Percentiles rank a stretch among this genome's conserved stretches.
Evolutionary conservation across 2,888 invertebrate genomes (phyloP).

Genomic region (Ashinkailepas kermadecensis): DNA sequence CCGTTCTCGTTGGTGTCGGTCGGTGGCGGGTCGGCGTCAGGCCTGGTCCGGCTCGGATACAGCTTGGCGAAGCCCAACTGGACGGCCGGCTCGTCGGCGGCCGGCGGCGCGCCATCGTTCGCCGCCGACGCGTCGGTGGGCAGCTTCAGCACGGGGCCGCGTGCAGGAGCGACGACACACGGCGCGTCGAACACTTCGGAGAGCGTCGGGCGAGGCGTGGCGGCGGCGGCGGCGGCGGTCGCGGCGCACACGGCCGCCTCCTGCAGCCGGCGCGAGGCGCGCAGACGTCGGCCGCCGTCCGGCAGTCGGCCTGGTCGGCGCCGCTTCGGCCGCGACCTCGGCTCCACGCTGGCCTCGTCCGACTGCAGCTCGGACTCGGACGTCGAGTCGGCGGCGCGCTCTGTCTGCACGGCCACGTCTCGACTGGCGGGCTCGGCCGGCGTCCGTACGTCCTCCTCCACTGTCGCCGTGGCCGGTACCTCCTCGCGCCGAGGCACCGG

Average conservation of each 20-base stretch:
- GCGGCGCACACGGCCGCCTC: too few species aligned
- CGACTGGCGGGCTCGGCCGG: slow-evolving; percentile 29
- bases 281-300: not conserved
- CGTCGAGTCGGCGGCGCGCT: not conserved
- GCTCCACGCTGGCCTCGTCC: not conserved
- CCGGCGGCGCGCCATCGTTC: not conserved
- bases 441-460: too few species aligned
- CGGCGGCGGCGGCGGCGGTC: not conserved
- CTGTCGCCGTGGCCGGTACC: too few species aligned
- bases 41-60: not conserved
- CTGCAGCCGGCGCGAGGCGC: not conserved
- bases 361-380: slow-evolving; percentile 15
- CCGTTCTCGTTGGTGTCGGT: too few species aligned
- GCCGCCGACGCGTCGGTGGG: not conserved
- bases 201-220: not conserved
- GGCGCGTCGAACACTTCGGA: not conserved
- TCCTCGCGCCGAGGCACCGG: too few species aligned
- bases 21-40: not conserved
- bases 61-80: not conserved
- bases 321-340: not conserved
- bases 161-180: not conserved
- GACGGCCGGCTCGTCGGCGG: not conserved
- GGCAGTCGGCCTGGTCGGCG: not conserved
- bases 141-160: not conserved
- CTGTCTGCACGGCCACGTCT: not conserved